Conservation (phyloP, 2,113 vertebrate genomes). For the Sebastes schlegelii region DNA sequence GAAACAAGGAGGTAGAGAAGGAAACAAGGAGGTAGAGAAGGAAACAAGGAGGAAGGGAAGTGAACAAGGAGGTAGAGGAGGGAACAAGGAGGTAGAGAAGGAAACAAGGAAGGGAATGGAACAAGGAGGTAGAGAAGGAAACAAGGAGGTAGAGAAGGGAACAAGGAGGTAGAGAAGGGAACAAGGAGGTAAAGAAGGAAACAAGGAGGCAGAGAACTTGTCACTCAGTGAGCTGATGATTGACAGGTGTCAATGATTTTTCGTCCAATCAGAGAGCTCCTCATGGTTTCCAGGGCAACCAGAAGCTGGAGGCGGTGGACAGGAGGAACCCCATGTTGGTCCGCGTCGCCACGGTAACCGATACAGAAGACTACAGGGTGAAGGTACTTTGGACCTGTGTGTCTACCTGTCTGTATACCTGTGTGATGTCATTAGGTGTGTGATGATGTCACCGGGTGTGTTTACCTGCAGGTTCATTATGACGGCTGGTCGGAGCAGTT, state of each 20-base stretch:
- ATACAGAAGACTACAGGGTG: slow-evolving; percentile 85
- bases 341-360: slow-evolving; percentile 85
- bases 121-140: no score
- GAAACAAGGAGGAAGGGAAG: no score
- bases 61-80: no score
- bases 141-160: background rate
- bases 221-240: background rate
- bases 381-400: slow-evolving; percentile 73
- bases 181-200: background rate
- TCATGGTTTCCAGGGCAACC: slow-evolving; percentile 86
- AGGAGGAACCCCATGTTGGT: slow-evolving; percentile 87
- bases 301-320: slow-evolving; percentile 89
- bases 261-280: slow-evolving; percentile 83
- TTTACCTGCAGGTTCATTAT: slow-evolving; percentile 77
- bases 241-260: slow-evolving; percentile 9
- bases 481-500: slow-evolving; percentile 85
- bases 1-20: no score
- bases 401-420: background rate
- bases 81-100: no score
- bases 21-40: no score
- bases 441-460: slow-evolving; percentile 20
- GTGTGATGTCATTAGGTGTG: background rate
- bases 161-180: background rate
- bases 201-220: rapidly evolving
- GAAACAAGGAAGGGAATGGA: no score